Base-by-base conservation (phyloP, 2,888 invertebrate species). In the Sussaba pulchella region DNA sequence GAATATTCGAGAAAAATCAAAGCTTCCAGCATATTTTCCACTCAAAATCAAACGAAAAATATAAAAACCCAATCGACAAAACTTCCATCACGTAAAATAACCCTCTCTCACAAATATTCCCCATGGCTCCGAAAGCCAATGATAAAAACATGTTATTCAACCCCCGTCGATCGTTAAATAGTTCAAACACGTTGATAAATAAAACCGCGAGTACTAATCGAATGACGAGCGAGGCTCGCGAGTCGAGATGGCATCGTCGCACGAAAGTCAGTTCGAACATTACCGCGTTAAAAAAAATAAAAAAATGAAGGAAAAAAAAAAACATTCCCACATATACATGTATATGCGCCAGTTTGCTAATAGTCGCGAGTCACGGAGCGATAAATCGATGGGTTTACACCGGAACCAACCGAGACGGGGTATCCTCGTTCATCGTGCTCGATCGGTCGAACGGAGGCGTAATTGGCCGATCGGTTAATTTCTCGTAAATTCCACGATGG, bases 381-480 rank as follows among this genome's bases (percentile, higher is more conserved):
- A 84, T 86, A 83, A 85, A 84, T 84, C 83, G 81, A 77, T 78
- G 70, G 82, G 85, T 83, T 85, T 78, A 82, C 84, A 82, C 82
- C 82, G 82, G 84, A 84, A 85, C 81, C 78, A 82, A 85, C 81
- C 80, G 80, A 84, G 85, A 84, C 78, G 78, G n/a, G 31, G 2
- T 31, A 31, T 31, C 31, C 84, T 85, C 87, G 85, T 84, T 86
- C 83, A 85, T 84, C 83, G 70, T 77, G 78, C 57, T 82, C 82
- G 81, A 83, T 84, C 83, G 78, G 47, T 69, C 80, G 64, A 69
- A 77, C 84, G 79, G 78, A 77, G 85, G 82, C 83, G 85, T 89
- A 88, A 89, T 89, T 89, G 87, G 84, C 82, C 87, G 85, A 88
- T 89, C 86, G 87, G 84, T 88, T 88, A 88, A 88, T 86, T 89